phyloP scores from a whole-genome alignment of 2,888 invertebrate genomes.

The Autographa pulchrina region DNA sequence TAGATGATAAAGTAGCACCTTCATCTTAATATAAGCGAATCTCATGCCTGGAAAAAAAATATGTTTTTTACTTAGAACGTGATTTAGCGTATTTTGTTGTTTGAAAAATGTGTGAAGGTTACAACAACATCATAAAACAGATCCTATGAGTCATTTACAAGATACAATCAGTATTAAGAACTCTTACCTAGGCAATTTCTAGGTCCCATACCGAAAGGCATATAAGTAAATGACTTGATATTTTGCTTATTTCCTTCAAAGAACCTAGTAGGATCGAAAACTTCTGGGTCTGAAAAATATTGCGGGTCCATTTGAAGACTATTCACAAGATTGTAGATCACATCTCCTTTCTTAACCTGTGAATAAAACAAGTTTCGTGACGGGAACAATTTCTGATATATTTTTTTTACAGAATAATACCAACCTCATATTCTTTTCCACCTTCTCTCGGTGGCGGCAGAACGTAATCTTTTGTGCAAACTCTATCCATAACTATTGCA shows the following conservation, averaged over 20 bases:
- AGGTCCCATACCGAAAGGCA: slow-evolving; percentile 89
- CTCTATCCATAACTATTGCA: slow-evolving; percentile 78
- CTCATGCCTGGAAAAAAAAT: slow-evolving; percentile 68
- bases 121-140: too few species aligned
- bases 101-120: too few species aligned
- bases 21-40: slow-evolving; percentile 77
- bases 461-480: slow-evolving; percentile 79
- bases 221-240: slow-evolving; percentile 69
- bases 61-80: background rate
- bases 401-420: background rate
- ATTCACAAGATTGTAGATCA: slow-evolving; percentile 67
- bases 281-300: slow-evolving; percentile 84
- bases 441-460: slow-evolving; percentile 70
- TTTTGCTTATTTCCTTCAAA: slow-evolving; percentile 86
- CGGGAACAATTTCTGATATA: background rate
- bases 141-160: too few species aligned
- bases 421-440: slow-evolving; percentile 66
- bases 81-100: too few species aligned
- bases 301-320: slow-evolving; percentile 78
- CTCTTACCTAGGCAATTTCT: slow-evolving; percentile 80
- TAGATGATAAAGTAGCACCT: slow-evolving; percentile 70
- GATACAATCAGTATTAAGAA: too few species aligned
- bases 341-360: slow-evolving; percentile 64
- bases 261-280: slow-evolving; percentile 89
- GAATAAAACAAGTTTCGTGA: background rate